Percentiles rank a stretch among this genome's conserved stretches.
Evolutionary conservation across 2,797 vertebrate genomes (phyloP).

Genomic region (Anguilla marmorata): DNA sequence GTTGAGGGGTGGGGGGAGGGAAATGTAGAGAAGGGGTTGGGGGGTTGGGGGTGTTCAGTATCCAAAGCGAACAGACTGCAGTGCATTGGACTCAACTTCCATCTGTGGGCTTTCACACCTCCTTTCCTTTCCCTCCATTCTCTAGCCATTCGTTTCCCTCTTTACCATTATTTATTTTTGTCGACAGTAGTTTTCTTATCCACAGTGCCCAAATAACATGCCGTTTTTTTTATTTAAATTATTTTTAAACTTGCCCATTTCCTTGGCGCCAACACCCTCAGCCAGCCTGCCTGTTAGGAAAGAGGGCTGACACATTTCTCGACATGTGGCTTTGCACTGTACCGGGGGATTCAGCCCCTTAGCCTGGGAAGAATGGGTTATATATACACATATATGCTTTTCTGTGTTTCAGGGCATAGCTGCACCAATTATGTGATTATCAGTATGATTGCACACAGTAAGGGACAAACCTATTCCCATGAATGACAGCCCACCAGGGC

Average conservation of each 20-base stretch:
- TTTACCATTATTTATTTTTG: not conserved
- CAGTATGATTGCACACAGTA: no score
- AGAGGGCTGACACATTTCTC: not conserved
- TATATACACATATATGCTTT: no score
- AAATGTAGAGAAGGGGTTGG: conserved; percentile 46
- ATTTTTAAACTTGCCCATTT: not conserved
- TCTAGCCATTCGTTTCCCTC: conserved; percentile 60
- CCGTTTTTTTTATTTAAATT: not conserved
- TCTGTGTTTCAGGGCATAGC: no score
- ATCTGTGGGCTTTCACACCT: conserved; percentile 52
- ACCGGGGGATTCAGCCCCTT: not conserved
- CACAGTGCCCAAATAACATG: conserved; percentile 36
- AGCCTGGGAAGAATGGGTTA: no score
- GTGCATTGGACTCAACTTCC: conserved; percentile 45
- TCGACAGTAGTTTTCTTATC: conserved; percentile 40
- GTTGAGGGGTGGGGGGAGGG: conserved; percentile 58
- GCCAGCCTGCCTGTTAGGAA: not conserved
- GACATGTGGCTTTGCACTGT: not conserved
- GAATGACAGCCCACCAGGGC: not conserved
- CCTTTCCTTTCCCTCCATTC: conserved; percentile 63
- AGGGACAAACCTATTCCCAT: no score
- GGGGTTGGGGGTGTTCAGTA: conserved; percentile 32
- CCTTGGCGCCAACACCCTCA: not conserved
- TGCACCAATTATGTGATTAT: no score
- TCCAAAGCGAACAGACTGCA: conserved; percentile 75